Base-by-base conservation (phyloP, 30 jellyfish, hydroid and myxozoan genomes). In the Catostylus mosaicus region DNA sequence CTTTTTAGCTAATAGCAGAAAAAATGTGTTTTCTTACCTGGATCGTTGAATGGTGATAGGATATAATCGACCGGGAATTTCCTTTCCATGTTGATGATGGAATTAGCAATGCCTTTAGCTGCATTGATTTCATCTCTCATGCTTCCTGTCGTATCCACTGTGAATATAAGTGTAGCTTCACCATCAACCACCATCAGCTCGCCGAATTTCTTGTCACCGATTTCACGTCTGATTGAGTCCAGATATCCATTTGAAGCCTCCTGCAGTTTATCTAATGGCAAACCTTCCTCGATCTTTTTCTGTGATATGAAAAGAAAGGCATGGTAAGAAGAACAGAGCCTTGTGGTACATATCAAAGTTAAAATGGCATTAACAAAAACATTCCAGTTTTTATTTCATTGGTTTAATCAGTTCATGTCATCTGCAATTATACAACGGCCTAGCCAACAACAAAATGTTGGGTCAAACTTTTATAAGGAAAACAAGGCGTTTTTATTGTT, bases 121-220 rank as follows among this genome's bases (percentile, higher is more conserved):
- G 90, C 90, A 31, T 47, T 40, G 61, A 91, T 91, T 37, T 91
- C 98, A 32, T 79, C 90, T 30, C 65, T 48, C 98, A 91, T 91
- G 62, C 96, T 74, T 1, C 96, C 94, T 3, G 98, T 91, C n/a
- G 98, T 84, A 54, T 91, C 98, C 20, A 91, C 81, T 22, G 89
- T 54, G 56, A 91, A 91, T 86, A 84, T 84, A 52, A 91, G 83
- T 0, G 98, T 61, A 0, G 96, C 90, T 2, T 46, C 88, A 2
- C 96, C 96, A 6, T 67, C 72, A 22, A 27, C 80, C 30, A 87
- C n/a, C 77, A 90, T 54, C 60, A 90, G 67, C 73, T 83, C 88
- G 52, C 81, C 63, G 57, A 76, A 90, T 64, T 82, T 89, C 52
- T 80, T 2, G 9, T 86, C 91, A 34, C 96, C 97, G 43, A 83